A percentile compares a stretch with the other conserved stretches of the same genome.
Evolutionary conservation across 1,140 invertebrate genomes (phyloP).

Genomic region (Halictus rubicundus): DNA sequence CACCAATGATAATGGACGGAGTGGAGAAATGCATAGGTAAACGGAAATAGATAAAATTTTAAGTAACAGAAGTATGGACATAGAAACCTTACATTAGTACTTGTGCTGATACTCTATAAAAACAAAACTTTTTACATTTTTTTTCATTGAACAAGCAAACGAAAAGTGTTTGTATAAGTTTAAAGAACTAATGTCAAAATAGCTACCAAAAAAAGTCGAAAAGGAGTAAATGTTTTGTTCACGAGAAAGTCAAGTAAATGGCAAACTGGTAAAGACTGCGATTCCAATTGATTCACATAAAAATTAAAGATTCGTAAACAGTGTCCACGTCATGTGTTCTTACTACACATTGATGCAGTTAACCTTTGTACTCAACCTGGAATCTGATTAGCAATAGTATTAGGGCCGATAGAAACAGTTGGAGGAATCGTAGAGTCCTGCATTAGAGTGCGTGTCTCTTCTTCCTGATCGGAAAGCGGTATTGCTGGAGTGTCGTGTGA

Average conservation of each 20-base stretch:
- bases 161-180: conserved; percentile 13
- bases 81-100: conserved; percentile 45
- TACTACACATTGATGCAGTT: conserved; percentile 10
- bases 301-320: conserved; percentile 24
- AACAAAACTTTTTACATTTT: conserved; percentile 31
- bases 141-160: conserved; percentile 16
- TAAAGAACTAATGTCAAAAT: conserved; percentile 9
- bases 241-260: conserved; percentile 12
- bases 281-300: conserved; percentile 26
- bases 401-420: conserved; percentile 61
- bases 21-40: conserved; percentile 52
- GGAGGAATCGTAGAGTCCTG: conserved; percentile 68
- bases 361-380: conserved; percentile 72
- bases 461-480: conserved; percentile 78
- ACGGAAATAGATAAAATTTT: conserved; percentile 26
- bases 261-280: conserved; percentile 13
- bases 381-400: conserved; percentile 71
- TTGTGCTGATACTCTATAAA: conserved; percentile 37
- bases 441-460: conserved; percentile 78
- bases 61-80: conserved; percentile 22
- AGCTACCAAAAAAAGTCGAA: conserved; percentile 3
- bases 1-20: conserved; percentile 60
- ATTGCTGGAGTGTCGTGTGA: conserved; percentile 67
- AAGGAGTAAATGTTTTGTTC: neutral
- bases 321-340: conserved; percentile 24